Evolutionary conservation across 2,113 vertebrate species (phyloP).

Genomic region (Dipodomys merriami): DNA sequence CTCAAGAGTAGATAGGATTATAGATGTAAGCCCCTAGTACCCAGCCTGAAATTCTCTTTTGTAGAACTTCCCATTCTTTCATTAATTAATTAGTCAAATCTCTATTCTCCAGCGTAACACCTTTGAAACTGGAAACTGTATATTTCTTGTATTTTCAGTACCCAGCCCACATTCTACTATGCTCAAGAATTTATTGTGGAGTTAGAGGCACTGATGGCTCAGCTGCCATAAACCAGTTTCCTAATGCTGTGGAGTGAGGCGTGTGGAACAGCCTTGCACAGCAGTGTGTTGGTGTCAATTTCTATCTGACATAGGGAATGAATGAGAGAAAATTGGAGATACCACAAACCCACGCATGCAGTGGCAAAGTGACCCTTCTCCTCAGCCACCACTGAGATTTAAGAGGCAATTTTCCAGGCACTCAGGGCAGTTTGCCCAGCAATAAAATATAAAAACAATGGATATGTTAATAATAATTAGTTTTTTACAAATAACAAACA

Average conservation of each 20-base stretch:
- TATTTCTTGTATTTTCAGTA: not conserved
- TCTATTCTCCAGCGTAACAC: not conserved
- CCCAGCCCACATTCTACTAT: not conserved
- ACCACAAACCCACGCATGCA: not conserved
- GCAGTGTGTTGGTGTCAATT: not conserved
- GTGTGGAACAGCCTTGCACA: not conserved
- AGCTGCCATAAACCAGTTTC: not conserved
- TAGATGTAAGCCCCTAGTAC: too few relatives aligned
- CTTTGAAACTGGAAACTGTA: not conserved
- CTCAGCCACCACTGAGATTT: not conserved
- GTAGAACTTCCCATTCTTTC: not conserved
- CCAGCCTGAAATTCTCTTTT: not conserved
- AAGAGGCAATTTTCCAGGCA: not conserved
- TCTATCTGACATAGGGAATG: not conserved
- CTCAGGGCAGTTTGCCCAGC: not conserved
- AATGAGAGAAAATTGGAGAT: not conserved
- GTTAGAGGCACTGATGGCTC: not conserved
- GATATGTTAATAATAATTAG: not conserved
- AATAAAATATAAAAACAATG: not conserved
- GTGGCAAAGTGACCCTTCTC: not conserved
- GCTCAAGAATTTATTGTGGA: not conserved
- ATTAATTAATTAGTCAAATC: not conserved
- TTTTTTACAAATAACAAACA: constrained; percentile 7
- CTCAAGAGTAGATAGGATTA: too few relatives aligned
- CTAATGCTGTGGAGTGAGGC: not conserved